Percentiles rank a stretch among this genome's conserved stretches.
These are phyloP conservation scores for Trachymyrmex cornetzi DNA, from an alignment of 1,140 invertebrate genomes.

Conservation along the genomic window DNA sequence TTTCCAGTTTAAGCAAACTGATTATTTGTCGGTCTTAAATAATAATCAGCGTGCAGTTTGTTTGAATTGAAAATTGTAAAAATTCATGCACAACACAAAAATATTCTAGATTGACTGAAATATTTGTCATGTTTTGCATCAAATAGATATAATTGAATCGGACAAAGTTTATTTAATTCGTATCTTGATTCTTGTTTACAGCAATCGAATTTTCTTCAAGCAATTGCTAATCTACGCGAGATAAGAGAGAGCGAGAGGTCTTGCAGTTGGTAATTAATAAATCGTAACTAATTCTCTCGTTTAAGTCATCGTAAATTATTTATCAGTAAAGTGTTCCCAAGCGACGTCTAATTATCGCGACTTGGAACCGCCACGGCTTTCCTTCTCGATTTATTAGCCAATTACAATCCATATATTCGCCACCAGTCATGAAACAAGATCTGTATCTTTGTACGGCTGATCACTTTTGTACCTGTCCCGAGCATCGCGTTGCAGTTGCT, in stretches of 20 bases:
- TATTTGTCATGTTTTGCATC: background rate
- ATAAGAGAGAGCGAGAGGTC: background rate
- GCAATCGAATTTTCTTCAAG: background rate
- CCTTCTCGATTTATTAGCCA: slow-evolving; percentile 60
- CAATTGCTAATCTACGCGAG: slow-evolving; percentile 7
- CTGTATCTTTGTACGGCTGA: slow-evolving; percentile 26
- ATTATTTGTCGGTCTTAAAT: no score
- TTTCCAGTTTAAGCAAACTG: no score
- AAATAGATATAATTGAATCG: background rate
- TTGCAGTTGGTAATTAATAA: slow-evolving; percentile 45
- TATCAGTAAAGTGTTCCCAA: slow-evolving; percentile 19
- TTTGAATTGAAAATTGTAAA: no score
- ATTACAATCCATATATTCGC: slow-evolving; percentile 63
- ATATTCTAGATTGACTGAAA: background rate
- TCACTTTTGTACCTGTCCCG: slow-evolving; percentile 43
- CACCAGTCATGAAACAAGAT: slow-evolving; percentile 47
- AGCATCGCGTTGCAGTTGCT: slow-evolving; percentile 31
- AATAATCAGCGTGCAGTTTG: no score
- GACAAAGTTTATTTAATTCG: slow-evolving; percentile 4
- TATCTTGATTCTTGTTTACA: background rate
- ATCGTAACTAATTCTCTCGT: slow-evolving; percentile 47
- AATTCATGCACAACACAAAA: no score
- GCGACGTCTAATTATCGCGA: slow-evolving; percentile 57
- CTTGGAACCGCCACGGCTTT: slow-evolving; percentile 17
- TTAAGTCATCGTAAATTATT: slow-evolving; percentile 53